A percentile compares a stretch with the other conserved stretches of the same genome.
Conservation (phyloP, 2,888 invertebrate genomes). For the Hemaris fuciformis region DNA sequence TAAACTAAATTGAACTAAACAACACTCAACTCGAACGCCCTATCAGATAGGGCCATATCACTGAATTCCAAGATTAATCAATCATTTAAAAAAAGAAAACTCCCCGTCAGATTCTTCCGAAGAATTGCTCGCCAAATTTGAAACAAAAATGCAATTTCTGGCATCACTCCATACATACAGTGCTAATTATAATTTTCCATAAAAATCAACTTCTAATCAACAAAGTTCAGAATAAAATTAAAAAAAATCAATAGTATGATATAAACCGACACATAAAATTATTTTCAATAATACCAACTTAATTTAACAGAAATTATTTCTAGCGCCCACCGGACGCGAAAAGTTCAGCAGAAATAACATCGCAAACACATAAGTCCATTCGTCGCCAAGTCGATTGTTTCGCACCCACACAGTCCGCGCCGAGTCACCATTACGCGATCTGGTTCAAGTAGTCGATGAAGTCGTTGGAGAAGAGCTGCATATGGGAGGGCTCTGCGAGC, state of each 20-base stretch:
- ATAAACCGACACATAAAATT: conserved; percentile 79
- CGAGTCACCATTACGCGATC: conserved; percentile 68
- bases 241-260: conserved; percentile 78
- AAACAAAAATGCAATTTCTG: conserved; percentile 78
- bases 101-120: conserved; percentile 58
- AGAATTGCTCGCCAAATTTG: conserved; percentile 59
- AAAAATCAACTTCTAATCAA: conserved; percentile 77
- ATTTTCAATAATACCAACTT: conserved; percentile 80
- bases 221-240: conserved; percentile 80
- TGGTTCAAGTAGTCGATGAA: conserved; percentile 84
- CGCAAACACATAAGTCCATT: conserved; percentile 47
- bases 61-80: conserved; percentile 70
- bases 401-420: conserved; percentile 32
- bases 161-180: conserved; percentile 54
- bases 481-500: conserved; percentile 55
- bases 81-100: conserved; percentile 63
- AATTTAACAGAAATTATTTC: conserved; percentile 77
- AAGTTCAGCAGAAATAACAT: conserved; percentile 40
- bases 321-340: conserved; percentile 51
- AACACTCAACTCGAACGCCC: conserved; percentile 72
- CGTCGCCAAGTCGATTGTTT: conserved; percentile 41
- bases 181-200: conserved; percentile 64
- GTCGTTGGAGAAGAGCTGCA: conserved; percentile 84
- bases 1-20: conserved; percentile 82
- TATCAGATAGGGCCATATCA: conserved; percentile 76